A percentile compares a stretch with the other conserved stretches of the same genome.
phyloP scores from a whole-genome alignment of 2,797 vertebrate genomes.

The Spinibarbus caldwelli region DNA sequence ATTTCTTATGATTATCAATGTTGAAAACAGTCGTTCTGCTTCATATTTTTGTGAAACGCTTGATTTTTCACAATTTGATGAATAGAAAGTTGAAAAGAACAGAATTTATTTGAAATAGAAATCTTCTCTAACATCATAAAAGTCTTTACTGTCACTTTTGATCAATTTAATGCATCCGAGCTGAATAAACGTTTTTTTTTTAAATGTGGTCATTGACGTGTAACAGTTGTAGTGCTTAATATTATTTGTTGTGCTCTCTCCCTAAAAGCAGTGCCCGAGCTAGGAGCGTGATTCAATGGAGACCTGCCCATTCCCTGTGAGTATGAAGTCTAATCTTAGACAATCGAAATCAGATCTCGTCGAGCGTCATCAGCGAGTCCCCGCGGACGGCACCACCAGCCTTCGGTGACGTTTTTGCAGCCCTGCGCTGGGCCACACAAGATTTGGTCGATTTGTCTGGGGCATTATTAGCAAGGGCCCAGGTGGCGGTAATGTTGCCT shows the following conservation, averaged over 20 bases:
- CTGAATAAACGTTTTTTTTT: no score
- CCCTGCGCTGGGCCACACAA: slow-evolving; percentile 43
- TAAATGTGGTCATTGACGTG: no score
- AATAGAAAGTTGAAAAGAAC: no score
- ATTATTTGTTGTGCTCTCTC: background rate
- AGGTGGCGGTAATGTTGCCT: slow-evolving; percentile 54
- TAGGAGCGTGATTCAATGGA: slow-evolving; percentile 4
- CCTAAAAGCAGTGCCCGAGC: background rate
- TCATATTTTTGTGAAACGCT: no score
- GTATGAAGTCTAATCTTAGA: slow-evolving; percentile 54
- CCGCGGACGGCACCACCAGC: slow-evolving; percentile 14
- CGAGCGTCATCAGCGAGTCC: slow-evolving; percentile 37
- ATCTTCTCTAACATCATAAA: no score
- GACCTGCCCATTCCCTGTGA: slow-evolving; percentile 33
- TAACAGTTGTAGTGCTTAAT: background rate
- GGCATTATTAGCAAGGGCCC: slow-evolving; percentile 50
- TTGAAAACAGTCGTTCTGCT: no score
- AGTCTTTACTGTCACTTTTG: no score
- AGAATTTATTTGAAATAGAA: no score
- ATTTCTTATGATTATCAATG: no score
- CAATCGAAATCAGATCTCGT: slow-evolving; percentile 50
- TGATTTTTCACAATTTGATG: no score
- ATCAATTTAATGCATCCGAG: no score
- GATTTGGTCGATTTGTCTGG: slow-evolving; percentile 56
- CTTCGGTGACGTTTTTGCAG: slow-evolving; percentile 36